Evolutionary conservation across 2,113 vertebrate genomes (phyloP).

Genomic region (Pseudopipra pipra): DNA sequence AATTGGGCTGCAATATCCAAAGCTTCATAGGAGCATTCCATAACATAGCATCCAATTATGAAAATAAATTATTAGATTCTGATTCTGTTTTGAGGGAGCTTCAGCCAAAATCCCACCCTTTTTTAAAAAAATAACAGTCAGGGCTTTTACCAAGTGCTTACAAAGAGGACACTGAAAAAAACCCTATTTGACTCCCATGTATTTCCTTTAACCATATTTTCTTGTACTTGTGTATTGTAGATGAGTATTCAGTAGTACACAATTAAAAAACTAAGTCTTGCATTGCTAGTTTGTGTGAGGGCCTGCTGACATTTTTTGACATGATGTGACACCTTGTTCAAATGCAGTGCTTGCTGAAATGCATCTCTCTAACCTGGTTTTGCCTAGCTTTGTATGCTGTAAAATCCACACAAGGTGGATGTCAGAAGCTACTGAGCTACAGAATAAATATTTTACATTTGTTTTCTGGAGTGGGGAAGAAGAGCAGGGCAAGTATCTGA

Average conservation of each 20-base stretch:
- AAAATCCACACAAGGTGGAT: neutral
- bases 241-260: neutral
- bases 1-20: neutral
- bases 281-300: neutral
- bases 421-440: neutral
- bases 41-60: neutral
- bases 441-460: neutral
- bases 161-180: neutral
- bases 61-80: slow-evolving; percentile 6
- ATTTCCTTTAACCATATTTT: neutral
- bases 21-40: slow-evolving; percentile 11
- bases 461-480: neutral
- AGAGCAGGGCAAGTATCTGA: neutral
- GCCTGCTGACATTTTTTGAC: neutral
- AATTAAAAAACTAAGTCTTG: neutral
- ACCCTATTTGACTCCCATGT: neutral
- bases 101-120: neutral
- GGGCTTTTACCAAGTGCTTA: neutral
- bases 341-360: neutral
- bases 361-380: neutral
- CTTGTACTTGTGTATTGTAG: neutral
- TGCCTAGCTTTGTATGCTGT: neutral
- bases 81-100: neutral
- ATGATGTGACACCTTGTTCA: neutral
- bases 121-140: neutral